These are phyloP conservation scores for Glareola pratincola DNA, from an alignment of 2,113 vertebrate genomes.

Conservation along the genomic window DNA sequence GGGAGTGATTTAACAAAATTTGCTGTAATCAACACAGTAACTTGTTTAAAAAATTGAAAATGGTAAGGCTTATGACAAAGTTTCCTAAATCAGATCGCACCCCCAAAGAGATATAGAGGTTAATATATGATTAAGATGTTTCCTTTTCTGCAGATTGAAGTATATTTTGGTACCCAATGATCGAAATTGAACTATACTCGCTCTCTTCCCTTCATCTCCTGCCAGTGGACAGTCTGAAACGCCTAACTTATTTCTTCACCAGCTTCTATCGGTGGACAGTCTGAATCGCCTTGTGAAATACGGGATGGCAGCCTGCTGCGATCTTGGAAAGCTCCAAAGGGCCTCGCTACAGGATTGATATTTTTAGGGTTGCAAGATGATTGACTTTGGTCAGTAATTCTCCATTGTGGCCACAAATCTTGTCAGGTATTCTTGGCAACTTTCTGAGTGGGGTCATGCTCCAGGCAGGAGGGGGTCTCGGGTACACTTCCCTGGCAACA, in stretches of 20 bases:
- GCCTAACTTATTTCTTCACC: not conserved
- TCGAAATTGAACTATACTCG: not conserved
- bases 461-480: not conserved
- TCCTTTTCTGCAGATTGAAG: not conserved
- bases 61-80: not conserved
- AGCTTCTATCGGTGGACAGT: not conserved
- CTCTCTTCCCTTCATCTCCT: not conserved
- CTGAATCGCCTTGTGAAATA: not conserved
- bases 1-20: not conserved
- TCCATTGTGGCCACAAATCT: not conserved
- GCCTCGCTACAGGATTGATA: not conserved
- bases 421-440: not conserved
- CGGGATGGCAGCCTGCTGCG: not conserved
- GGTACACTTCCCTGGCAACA: not conserved
- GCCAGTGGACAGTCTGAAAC: not conserved
- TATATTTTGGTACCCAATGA: not conserved
- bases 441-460: not conserved
- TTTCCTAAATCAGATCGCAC: not conserved
- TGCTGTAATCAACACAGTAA: not conserved
- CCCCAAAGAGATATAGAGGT: not conserved
- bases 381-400: not conserved
- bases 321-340: not conserved
- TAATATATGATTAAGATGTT: not conserved
- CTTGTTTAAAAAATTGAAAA: not conserved
- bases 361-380: not conserved